Evolutionary conservation across 2,113 vertebrate species (phyloP).

Genomic region (Machaerirhynchus nigripectus): DNA sequence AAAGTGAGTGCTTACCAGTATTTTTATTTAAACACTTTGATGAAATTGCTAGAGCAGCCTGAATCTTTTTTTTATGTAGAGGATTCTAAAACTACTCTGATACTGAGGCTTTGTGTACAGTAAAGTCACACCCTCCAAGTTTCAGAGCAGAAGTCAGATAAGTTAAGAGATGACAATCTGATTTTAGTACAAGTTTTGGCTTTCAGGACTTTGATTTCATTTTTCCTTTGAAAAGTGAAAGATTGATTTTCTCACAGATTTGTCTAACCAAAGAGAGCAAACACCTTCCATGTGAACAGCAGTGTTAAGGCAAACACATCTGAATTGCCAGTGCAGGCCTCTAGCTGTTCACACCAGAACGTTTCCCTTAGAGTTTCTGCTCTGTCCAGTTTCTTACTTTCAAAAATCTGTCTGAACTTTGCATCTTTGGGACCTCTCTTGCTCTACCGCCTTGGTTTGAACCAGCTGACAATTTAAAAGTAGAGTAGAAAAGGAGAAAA

Average conservation of each 20-base stretch:
- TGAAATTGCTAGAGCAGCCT: background rate
- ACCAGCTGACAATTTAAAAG: background rate
- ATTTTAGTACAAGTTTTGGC: background rate
- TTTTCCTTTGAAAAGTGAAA: background rate
- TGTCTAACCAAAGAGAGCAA: background rate
- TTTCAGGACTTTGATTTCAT: background rate
- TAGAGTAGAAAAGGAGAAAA: background rate
- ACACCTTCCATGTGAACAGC: background rate
- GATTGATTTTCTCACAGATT: background rate
- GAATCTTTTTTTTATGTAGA: background rate
- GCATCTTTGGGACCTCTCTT: background rate
- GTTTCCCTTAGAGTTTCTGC: background rate
- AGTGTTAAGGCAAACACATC: background rate
- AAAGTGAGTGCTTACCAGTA: background rate
- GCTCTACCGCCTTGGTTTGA: background rate
- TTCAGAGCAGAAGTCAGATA: background rate
- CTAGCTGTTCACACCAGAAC: background rate
- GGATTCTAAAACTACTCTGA: background rate
- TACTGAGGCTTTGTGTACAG: background rate
- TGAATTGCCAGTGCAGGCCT: background rate
- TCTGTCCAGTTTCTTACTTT: background rate
- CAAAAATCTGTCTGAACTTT: background rate
- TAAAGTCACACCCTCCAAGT: background rate
- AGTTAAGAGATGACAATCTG: background rate
- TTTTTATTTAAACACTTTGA: background rate